These are phyloP conservation scores for Phalangium opilio DNA, from an alignment of 2,888 invertebrate genomes.

Conservation along the genomic window DNA sequence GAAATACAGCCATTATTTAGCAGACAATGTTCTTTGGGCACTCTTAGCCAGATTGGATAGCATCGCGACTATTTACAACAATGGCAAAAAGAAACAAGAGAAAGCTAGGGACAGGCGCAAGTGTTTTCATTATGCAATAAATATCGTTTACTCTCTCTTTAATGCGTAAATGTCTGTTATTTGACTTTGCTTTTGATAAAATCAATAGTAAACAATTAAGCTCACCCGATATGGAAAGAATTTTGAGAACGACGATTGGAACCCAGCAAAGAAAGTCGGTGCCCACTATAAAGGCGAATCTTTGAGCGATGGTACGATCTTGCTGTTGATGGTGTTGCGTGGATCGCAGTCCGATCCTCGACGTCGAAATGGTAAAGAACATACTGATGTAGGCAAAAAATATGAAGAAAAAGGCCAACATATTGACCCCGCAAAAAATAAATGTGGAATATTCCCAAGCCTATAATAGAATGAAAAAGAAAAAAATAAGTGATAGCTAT, in stretches of 20 bases:
- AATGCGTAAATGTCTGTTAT: too few species aligned
- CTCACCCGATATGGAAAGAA: conserved; percentile 39
- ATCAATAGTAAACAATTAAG: too few species aligned
- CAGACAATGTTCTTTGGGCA: too few species aligned
- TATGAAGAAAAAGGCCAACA: conserved; percentile 41
- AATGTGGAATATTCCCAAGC: conserved; percentile 42
- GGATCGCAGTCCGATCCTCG: conserved; percentile 40
- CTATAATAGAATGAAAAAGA: background rate
- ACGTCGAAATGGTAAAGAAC: conserved; percentile 41
- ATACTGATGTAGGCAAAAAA: conserved; percentile 42
- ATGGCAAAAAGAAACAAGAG: too few species aligned
- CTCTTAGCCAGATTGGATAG: too few species aligned
- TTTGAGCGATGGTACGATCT: conserved; percentile 41
- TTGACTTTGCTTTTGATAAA: background rate
- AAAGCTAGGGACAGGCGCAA: too few species aligned
- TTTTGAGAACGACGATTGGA: conserved; percentile 42
- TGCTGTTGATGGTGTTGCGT: conserved; percentile 39
- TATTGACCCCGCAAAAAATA: conserved; percentile 41
- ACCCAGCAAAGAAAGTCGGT: conserved; percentile 47
- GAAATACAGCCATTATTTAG: conserved; percentile 2
- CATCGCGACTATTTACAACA: too few species aligned
- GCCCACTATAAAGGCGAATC: conserved; percentile 43
- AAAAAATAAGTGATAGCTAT: too few species aligned
- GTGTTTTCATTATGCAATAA: too few species aligned
- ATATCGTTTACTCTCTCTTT: too few species aligned